Conservation (phyloP, 2,113 vertebrate genomes). For the Clarias batrachus region DNA sequence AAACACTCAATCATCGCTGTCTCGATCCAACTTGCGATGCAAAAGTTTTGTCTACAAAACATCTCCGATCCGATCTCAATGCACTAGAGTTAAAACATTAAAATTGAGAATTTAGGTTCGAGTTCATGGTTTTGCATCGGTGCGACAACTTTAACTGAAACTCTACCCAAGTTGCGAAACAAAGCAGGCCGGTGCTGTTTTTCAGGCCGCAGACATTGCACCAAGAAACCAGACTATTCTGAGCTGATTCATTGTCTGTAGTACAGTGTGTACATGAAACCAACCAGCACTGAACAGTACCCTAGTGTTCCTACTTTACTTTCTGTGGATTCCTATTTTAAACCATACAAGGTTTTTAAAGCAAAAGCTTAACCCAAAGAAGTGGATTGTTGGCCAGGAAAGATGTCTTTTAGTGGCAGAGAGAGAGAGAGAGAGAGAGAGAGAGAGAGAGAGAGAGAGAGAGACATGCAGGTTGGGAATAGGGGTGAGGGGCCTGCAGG, state of each 20-base stretch:
- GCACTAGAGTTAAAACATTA: not conserved
- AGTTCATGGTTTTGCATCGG: too few relatives aligned
- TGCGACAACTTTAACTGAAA: not conserved
- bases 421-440: not conserved
- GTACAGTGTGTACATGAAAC: not conserved
- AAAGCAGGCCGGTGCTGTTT: not conserved
- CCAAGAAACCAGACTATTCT: constrained; percentile 5
- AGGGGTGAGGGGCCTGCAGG: constrained; percentile 39
- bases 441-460: not conserved
- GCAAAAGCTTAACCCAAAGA: not conserved
- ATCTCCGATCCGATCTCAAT: not conserved
- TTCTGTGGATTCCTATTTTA: not conserved
- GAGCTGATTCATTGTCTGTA: not conserved
- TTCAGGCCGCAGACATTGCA: not conserved
- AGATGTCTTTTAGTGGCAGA: not conserved
- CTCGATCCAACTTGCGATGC: not conserved
- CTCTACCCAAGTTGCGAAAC: not conserved
- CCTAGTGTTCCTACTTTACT: not conserved
- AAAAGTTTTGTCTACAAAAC: not conserved
- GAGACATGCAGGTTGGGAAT: constrained; percentile 44
- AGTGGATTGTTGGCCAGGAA: not conserved
- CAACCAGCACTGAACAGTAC: not conserved
- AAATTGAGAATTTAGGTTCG: too few relatives aligned
- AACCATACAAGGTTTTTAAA: not conserved
- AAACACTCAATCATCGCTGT: not conserved